Percentiles rank a stretch among this genome's conserved stretches.
Conservation (phyloP, 2,797 vertebrate genomes). For the Hipposideros larvatus region DNA sequence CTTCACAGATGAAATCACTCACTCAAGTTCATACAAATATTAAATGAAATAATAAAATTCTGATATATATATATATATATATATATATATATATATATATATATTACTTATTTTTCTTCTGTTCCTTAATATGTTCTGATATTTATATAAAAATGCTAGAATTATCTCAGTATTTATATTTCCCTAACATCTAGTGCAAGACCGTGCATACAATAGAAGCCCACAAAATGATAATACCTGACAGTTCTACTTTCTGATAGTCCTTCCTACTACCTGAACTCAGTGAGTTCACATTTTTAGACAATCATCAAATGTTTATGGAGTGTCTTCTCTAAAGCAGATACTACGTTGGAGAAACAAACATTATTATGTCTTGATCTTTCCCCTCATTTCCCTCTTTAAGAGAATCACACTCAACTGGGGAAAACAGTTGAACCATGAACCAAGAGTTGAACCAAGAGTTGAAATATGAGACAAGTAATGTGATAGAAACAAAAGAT, state of each 20-base stretch:
- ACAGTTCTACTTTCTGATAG: neutral
- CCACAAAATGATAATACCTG: neutral
- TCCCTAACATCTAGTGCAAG: neutral
- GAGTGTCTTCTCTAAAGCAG: neutral
- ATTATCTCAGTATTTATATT: neutral
- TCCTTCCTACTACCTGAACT: neutral
- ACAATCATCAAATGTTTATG: neutral
- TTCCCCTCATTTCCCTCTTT: neutral
- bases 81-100: too few relatives aligned
- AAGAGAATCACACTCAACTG: neutral
- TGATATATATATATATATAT: neutral
- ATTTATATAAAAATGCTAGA: neutral
- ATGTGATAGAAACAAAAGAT: neutral
- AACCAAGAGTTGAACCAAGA: neutral
- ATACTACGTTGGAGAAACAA: neutral
- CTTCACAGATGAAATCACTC: neutral
- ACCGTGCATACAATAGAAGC: neutral
- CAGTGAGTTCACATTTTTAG: neutral
- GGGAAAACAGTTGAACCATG: neutral
- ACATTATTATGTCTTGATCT: neutral
- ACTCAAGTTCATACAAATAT: neutral
- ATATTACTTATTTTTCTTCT: neutral
- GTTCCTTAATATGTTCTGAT: neutral
- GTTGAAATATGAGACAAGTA: neutral
- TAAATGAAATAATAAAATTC: neutral